These are phyloP conservation scores for Leptinotarsa juncta DNA, from an alignment of 2,888 invertebrate genomes.

Conservation along the genomic window DNA sequence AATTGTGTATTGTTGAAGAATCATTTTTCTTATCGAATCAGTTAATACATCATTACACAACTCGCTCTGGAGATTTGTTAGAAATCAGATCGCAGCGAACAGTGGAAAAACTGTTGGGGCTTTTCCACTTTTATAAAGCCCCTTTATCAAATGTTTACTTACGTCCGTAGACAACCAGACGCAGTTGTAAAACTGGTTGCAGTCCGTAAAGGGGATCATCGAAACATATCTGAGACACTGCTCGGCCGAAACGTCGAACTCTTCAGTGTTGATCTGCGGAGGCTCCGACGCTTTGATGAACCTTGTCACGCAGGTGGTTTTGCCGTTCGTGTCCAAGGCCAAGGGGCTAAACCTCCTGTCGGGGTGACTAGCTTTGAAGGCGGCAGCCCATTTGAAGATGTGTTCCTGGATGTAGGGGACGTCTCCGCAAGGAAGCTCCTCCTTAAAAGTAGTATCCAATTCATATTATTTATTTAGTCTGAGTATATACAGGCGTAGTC, in stretches of 20 bases:
- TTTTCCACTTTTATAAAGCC: background rate
- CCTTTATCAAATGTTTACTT: conserved; percentile 45
- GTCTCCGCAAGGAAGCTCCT: conserved; percentile 67
- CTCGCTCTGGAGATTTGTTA: no score
- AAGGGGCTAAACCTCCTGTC: conserved; percentile 68
- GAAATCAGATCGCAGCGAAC: no score
- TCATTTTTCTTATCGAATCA: no score
- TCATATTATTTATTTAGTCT: no score
- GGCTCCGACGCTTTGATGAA: conserved; percentile 66
- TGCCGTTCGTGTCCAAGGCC: conserved; percentile 69
- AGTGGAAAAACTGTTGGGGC: no score
- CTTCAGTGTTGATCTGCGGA: conserved; percentile 64
- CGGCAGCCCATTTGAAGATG: conserved; percentile 68
- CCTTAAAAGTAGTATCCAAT: conserved; percentile 49
- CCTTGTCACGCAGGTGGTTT: conserved; percentile 70
- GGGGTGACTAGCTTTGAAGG: conserved; percentile 68
- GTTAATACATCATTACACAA: no score
- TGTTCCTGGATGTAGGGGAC: conserved; percentile 67
- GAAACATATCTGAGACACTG: conserved; percentile 66
- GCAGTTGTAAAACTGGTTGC: conserved; percentile 65
- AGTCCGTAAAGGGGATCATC: conserved; percentile 65
- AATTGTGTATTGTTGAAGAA: no score
- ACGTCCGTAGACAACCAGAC: conserved; percentile 72
- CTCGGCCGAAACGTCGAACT: conserved; percentile 64
- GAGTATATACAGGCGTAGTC: no score